Evolutionary conservation across 23 tunicate genomes (phyloP), one percentile per base, ranked within the genome.

Genomic region (Ciona savignyi): DNA sequence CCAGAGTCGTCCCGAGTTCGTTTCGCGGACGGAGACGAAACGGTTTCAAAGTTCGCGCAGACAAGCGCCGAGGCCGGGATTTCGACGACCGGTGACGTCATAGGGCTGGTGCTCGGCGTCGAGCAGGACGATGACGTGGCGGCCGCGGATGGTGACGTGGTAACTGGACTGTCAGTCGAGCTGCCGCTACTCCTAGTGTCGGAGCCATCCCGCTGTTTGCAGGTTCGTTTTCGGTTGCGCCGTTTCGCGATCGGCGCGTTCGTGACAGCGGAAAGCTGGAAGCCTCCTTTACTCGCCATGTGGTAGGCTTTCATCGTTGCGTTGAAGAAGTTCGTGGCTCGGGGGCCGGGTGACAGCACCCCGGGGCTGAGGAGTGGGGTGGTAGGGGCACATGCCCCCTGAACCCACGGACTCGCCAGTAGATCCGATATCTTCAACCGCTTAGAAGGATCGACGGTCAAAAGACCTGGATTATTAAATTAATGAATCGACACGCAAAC

Each of bases 181-280:
- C 91, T 72, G 29, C 75, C 51, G 65, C 86, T 80, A 76, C 81
- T 77, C 25, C 91, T 78, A 31, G 80, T 80, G 72, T 80, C 91
- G 30, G 83, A 72, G 29, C 83, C 62, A 29, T 74, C 69, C 61
- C 86, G 71, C 2, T 74, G 78, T 35, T 81, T 85, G 62, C 79
- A 62, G 27, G 75, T 73, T 22, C 84, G 61, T 33, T 81, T 75
- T 27, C 83, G 70, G 63, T 87, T 63, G 21, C 97, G 84, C 22
- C 97, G 81, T 65, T 91, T 71, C 1, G 97, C 97, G 29, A 91
- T 77, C 2, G 90, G 86, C 21, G 97, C 97, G 80, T 91, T 85
- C 71, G 71, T 80, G 34, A 91, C 97, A 0, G 78, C 83, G 21
- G 91, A 76, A 20, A 91, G 80, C 67, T 91, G 86, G 77, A 91